These are phyloP conservation scores for Scortum barcoo DNA, from an alignment of 2,113 vertebrate species.

Conservation along the genomic window DNA sequence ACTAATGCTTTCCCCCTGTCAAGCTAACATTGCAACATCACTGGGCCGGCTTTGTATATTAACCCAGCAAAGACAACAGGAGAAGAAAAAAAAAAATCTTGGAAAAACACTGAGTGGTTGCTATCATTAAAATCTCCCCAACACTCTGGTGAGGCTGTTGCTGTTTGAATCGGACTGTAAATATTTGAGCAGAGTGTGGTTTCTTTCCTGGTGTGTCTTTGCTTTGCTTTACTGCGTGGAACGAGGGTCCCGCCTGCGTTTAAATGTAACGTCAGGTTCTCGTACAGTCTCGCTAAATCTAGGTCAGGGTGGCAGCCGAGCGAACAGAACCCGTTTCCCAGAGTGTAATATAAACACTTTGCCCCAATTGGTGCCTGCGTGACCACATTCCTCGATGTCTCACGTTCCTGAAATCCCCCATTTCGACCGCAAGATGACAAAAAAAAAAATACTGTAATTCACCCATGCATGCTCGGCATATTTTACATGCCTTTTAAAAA, in stretches of 20 bases:
- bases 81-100: constrained; percentile 11
- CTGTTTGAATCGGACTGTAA: constrained; percentile 62
- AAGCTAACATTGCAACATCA: constrained; percentile 37
- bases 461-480: constrained; percentile 23
- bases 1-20: constrained; percentile 29
- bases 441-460: constrained; percentile 50
- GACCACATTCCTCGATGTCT: constrained; percentile 41
- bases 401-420: constrained; percentile 23
- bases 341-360: constrained; percentile 24
- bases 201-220: constrained; percentile 40
- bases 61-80: constrained; percentile 29
- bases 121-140: constrained; percentile 42
- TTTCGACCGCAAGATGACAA: constrained; percentile 41
- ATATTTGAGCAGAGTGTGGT: constrained; percentile 60
- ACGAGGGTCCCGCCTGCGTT: not conserved
- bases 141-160: constrained; percentile 12
- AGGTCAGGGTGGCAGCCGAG: constrained; percentile 30
- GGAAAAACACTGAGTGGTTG: constrained; percentile 36
- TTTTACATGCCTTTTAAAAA: constrained; percentile 33
- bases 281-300: constrained; percentile 26
- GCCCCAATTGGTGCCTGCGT: not conserved
- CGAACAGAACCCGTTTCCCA: constrained; percentile 20
- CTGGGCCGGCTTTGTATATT: constrained; percentile 9
- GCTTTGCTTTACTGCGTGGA: constrained; percentile 33
- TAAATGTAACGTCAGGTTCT: constrained; percentile 25